phyloP scores from a whole-genome alignment of 2,113 vertebrate species.

The Phrynosoma blainvillii region DNA sequence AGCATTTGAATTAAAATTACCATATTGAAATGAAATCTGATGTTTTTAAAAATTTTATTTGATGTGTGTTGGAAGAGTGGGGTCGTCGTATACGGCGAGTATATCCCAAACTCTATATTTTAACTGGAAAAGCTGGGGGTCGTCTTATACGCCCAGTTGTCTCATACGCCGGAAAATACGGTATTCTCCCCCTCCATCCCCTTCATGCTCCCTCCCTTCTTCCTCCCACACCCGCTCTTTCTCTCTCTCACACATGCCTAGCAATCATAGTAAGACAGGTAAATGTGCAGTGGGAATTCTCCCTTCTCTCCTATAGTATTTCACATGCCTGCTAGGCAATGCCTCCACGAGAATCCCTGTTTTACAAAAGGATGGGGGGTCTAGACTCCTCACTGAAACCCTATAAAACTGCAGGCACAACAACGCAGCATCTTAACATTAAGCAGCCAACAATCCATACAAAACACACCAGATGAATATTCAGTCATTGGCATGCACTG shows the following conservation, averaged over 20 bases:
- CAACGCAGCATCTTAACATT: not conserved
- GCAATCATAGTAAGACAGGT: not conserved
- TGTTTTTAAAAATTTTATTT: no score
- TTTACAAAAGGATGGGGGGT: constrained; percentile 1
- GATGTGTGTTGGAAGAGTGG: no score
- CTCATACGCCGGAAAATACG: no score
- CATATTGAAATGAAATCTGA: no score
- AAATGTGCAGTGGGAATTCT: not conserved
- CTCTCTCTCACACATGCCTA: not conserved
- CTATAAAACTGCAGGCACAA: not conserved
- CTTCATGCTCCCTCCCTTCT: not conserved
- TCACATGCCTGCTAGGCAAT: not conserved
- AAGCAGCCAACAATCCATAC: not conserved
- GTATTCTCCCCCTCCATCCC: not conserved
- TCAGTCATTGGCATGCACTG: not conserved
- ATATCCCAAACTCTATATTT: no score
- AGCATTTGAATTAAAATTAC: no score
- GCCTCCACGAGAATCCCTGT: not conserved
- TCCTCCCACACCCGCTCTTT: not conserved
- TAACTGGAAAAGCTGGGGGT: no score
- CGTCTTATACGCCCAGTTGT: no score
- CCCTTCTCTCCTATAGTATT: constrained; percentile 28
- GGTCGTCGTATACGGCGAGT: no score
- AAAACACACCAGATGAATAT: not conserved
- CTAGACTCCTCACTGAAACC: not conserved